Evolutionary conservation across 2,113 vertebrate genomes (phyloP).

Genomic region (Lophius piscatorius): DNA sequence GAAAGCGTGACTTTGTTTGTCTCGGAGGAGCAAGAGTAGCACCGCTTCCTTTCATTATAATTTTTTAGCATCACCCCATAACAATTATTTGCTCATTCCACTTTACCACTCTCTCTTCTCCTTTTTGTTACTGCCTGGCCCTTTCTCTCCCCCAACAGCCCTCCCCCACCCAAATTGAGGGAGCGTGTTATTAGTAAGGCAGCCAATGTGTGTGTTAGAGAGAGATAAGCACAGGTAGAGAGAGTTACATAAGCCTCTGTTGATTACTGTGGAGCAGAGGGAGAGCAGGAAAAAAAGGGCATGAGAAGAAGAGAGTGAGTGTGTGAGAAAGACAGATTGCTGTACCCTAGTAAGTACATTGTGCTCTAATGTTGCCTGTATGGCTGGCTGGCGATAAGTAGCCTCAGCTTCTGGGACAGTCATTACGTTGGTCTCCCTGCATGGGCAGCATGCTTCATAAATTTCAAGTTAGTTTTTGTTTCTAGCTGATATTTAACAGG

Average conservation of each 20-base stretch:
- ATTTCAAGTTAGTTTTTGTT: conserved; percentile 44
- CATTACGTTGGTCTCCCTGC: conserved; percentile 56
- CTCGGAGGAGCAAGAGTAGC: conserved; percentile 62
- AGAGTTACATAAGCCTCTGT: conserved; percentile 80
- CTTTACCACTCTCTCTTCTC: conserved; percentile 29
- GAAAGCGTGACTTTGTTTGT: conserved; percentile 68
- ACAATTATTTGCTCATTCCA: conserved; percentile 47
- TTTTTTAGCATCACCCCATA: conserved; percentile 67
- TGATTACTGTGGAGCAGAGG: conserved; percentile 78
- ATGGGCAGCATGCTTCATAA: conserved; percentile 52
- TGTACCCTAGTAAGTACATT: conserved; percentile 74
- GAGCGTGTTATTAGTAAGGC: conserved; percentile 80
- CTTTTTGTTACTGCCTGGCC: conserved; percentile 42
- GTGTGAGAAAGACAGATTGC: conserved; percentile 68
- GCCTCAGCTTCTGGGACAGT: conserved; percentile 59
- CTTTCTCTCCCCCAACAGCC: conserved; percentile 8
- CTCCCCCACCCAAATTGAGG: conserved; percentile 45
- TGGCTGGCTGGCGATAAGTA: conserved; percentile 79
- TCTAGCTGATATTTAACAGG: not conserved
- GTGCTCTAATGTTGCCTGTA: conserved; percentile 75
- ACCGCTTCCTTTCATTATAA: conserved; percentile 72
- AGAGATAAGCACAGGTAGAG: conserved; percentile 84
- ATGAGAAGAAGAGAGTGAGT: conserved; percentile 52
- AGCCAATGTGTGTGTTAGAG: conserved; percentile 79
- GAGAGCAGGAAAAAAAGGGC: conserved; percentile 49